These are phyloP conservation scores for Eupleurogrammus muticus DNA, from an alignment of 2,797 vertebrate genomes.

Conservation along the genomic window DNA sequence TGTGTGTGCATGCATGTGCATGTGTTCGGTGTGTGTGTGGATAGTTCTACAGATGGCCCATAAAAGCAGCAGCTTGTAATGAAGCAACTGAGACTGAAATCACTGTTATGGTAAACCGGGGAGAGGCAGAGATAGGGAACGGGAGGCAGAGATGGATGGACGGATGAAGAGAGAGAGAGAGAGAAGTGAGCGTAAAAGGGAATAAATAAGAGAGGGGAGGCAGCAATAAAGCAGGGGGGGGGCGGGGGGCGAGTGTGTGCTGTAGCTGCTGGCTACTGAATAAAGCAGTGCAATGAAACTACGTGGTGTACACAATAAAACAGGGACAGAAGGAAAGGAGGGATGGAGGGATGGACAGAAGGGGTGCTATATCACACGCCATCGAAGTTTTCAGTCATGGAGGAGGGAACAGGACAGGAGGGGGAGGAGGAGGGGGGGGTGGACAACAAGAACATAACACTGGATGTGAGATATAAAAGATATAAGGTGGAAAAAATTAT, in stretches of 20 bases:
- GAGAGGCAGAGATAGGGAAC: conserved; percentile 49
- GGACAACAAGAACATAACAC: conserved; percentile 11
- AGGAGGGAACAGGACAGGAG: conserved; percentile 6
- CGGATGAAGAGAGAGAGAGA: conserved; percentile 40
- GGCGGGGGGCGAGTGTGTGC: conserved; percentile 52
- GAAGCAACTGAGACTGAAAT: conserved; percentile 81
- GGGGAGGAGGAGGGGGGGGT: conserved; percentile 3
- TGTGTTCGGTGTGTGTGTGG: conserved; percentile 52
- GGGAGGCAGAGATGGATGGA: conserved; percentile 54
- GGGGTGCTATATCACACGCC: conserved; percentile 40
- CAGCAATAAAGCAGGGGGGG: conserved; percentile 66
- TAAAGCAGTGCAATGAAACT: conserved; percentile 74
- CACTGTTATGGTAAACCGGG: conserved; percentile 79
- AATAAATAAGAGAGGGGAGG: conserved; percentile 66
- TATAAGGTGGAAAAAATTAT: conserved; percentile 5
- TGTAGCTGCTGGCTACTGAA: conserved; percentile 62
- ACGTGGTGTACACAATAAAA: conserved; percentile 66
- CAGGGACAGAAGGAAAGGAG: conserved; percentile 33
- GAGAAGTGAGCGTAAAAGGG: conserved; percentile 46
- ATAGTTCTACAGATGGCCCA: conserved; percentile 80
- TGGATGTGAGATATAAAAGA: neutral
- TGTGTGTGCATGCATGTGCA: conserved; percentile 16
- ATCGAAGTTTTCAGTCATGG: conserved; percentile 47
- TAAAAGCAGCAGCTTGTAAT: conserved; percentile 83
- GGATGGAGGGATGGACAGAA: conserved; percentile 36